A percentile compares a stretch with the other conserved stretches of the same genome.
These are phyloP conservation scores for Zelleria hepariella DNA, from an alignment of 2,888 invertebrate species.

Conservation along the genomic window DNA sequence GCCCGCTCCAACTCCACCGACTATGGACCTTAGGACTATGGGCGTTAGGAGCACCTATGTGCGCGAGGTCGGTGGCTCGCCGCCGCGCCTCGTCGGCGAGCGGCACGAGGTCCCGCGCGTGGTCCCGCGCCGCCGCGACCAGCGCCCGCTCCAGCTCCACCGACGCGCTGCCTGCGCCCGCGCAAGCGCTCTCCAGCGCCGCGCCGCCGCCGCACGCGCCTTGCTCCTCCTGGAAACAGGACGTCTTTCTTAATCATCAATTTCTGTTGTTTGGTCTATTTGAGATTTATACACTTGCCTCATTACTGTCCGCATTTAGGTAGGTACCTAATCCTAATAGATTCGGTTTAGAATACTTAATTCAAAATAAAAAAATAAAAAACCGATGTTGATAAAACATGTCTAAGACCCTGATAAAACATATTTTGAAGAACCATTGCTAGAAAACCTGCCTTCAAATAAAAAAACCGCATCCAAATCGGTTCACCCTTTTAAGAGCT, in stretches of 20 bases:
- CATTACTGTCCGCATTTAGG: too few species aligned
- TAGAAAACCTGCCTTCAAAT: too few species aligned
- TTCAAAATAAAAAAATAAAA: too few species aligned
- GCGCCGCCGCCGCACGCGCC: slow-evolving; percentile 51
- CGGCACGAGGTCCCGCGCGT: slow-evolving; percentile 57
- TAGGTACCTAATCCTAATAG: too few species aligned
- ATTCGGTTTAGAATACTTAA: too few species aligned
- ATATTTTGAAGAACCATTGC: too few species aligned
- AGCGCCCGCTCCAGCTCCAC: slow-evolving; percentile 86
- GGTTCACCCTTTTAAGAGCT: too few species aligned
- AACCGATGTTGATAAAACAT: too few species aligned
- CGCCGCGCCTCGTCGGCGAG: slow-evolving; percentile 60
- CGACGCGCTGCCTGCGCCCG: slow-evolving; percentile 84
- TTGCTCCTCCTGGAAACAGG: slow-evolving; percentile 52
- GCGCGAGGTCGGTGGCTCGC: slow-evolving; percentile 61
- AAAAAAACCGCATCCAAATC: too few species aligned
- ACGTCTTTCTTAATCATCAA: slow-evolving; percentile 13
- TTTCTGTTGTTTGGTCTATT: background rate
- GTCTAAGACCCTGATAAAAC: too few species aligned
- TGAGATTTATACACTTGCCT: background rate
- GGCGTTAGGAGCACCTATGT: slow-evolving; percentile 53
- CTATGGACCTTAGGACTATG: too few species aligned
- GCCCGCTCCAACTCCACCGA: slow-evolving; percentile 87
- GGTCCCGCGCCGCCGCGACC: slow-evolving; percentile 74
- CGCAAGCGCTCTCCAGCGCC: slow-evolving; percentile 70